Percentiles rank a stretch among this genome's conserved stretches.
Conservation (phyloP, 2,888 invertebrate genomes). For the Synergus japonicus region DNA sequence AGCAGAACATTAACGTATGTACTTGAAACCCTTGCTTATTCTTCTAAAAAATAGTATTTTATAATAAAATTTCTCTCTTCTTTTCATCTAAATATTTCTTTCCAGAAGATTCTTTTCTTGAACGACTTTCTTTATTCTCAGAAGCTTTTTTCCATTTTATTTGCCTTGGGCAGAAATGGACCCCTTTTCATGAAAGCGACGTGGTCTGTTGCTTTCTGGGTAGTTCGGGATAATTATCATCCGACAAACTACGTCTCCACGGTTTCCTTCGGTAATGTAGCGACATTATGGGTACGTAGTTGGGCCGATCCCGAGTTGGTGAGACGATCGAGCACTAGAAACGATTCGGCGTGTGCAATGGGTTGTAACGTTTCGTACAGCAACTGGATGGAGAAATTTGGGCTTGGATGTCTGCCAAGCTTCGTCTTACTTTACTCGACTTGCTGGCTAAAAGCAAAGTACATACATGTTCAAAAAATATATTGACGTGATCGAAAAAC, state of each 20-base stretch:
- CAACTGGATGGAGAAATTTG: slow-evolving; percentile 63
- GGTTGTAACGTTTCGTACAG: slow-evolving; percentile 57
- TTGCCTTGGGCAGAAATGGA: background rate
- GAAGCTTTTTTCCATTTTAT: background rate
- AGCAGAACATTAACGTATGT: background rate
- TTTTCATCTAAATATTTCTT: background rate
- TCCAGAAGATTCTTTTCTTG: background rate
- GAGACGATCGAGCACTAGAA: slow-evolving; percentile 63
- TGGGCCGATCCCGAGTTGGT: slow-evolving; percentile 66
- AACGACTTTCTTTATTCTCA: background rate
- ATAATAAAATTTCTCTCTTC: background rate
- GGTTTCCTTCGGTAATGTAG: slow-evolving; percentile 56
- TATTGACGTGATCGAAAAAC: slow-evolving; percentile 72
- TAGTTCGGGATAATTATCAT: slow-evolving; percentile 63
- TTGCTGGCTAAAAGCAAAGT: slow-evolving; percentile 62
- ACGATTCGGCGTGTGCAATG: slow-evolving; percentile 63
- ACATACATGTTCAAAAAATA: slow-evolving; percentile 65
- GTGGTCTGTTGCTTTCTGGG: background rate
- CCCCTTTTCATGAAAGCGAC: background rate
- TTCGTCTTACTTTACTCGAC: slow-evolving; percentile 71
- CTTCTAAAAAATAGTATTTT: background rate
- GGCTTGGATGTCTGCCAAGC: slow-evolving; percentile 72
- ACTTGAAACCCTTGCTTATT: background rate
- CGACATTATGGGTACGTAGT: slow-evolving; percentile 65
- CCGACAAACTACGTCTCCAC: slow-evolving; percentile 54